phyloP scores from a whole-genome alignment of 2,888 invertebrate species.

The Apodemia zela region DNA sequence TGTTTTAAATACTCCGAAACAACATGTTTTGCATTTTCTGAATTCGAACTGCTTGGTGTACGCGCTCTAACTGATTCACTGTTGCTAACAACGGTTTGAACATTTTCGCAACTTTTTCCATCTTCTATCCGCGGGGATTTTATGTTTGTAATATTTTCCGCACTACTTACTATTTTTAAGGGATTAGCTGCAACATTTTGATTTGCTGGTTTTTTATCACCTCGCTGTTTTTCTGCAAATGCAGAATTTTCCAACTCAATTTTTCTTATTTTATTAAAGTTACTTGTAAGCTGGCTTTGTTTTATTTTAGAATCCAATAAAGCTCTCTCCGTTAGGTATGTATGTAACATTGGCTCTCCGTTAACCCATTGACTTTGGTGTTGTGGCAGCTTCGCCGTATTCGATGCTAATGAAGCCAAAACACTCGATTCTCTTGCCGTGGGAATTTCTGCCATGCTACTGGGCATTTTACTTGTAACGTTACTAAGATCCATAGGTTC shows the following conservation, averaged over 20 bases:
- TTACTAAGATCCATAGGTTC: constrained; percentile 76
- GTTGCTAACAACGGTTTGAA: constrained; percentile 31
- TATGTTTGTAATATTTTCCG: constrained; percentile 37
- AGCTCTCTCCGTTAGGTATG: constrained; percentile 86
- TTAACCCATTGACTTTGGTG: constrained; percentile 77
- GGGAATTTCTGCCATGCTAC: constrained; percentile 75
- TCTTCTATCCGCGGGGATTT: constrained; percentile 42
- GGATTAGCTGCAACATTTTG: constrained; percentile 31
- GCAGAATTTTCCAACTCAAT: constrained; percentile 54
- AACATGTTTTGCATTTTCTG: constrained; percentile 82
- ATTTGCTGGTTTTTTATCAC: constrained; percentile 23
- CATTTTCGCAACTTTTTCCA: constrained; percentile 36
- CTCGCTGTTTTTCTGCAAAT: constrained; percentile 44
- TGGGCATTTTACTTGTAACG: constrained; percentile 43
- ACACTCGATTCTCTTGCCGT: constrained; percentile 83
- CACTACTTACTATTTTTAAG: constrained; percentile 37
- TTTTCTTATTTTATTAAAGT: constrained; percentile 58
- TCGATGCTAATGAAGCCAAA: constrained; percentile 82
- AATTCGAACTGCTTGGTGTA: constrained; percentile 50
- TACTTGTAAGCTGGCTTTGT: constrained; percentile 80
- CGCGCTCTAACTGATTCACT: constrained; percentile 48
- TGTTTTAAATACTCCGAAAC: constrained; percentile 84
- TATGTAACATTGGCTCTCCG: constrained; percentile 85
- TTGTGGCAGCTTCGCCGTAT: constrained; percentile 81
- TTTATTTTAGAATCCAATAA: constrained; percentile 86